These are phyloP conservation scores for Dorcus hopei DNA, from an alignment of 2,888 invertebrate genomes.

Conservation along the genomic window DNA sequence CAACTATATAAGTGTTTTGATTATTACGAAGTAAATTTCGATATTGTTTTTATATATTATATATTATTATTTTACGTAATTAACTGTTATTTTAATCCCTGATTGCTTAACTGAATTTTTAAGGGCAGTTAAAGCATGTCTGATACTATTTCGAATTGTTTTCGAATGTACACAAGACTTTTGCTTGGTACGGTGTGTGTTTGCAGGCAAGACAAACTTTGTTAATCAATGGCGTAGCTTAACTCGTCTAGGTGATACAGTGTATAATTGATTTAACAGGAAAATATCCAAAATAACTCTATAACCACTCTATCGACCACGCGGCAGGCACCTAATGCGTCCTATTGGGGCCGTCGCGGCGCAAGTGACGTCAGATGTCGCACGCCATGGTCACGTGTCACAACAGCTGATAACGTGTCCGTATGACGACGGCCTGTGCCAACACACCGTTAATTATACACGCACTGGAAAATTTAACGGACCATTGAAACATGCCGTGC, in stretches of 20 bases:
- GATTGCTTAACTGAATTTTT: too few relatives aligned
- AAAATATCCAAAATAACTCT: constrained; percentile 22
- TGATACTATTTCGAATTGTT: too few relatives aligned
- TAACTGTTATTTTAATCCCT: too few relatives aligned
- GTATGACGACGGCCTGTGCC: not conserved
- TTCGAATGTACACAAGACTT: not conserved
- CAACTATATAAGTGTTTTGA: too few relatives aligned
- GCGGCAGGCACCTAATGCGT: constrained; percentile 22
- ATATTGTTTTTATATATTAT: too few relatives aligned
- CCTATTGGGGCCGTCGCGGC: constrained; percentile 30
- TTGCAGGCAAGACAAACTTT: not conserved
- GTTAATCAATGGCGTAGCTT: not conserved
- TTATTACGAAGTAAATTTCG: too few relatives aligned
- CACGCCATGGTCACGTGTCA: constrained; percentile 31
- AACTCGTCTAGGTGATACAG: constrained; percentile 2
- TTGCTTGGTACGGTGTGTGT: not conserved
- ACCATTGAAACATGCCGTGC: not conserved
- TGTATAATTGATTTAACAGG: constrained; percentile 23
- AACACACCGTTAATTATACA: constrained; percentile 2
- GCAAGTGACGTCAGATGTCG: constrained; percentile 29
- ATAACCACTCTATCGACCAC: constrained; percentile 26
- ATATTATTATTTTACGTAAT: too few relatives aligned
- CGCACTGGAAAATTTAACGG: not conserved
- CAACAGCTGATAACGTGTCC: constrained; percentile 29
- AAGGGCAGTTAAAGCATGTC: too few relatives aligned